Evolutionary conservation across 2,888 invertebrate genomes (phyloP), one percentile per base, ranked within the genome.

Genomic region (Ashinkailepas kermadecensis): DNA sequence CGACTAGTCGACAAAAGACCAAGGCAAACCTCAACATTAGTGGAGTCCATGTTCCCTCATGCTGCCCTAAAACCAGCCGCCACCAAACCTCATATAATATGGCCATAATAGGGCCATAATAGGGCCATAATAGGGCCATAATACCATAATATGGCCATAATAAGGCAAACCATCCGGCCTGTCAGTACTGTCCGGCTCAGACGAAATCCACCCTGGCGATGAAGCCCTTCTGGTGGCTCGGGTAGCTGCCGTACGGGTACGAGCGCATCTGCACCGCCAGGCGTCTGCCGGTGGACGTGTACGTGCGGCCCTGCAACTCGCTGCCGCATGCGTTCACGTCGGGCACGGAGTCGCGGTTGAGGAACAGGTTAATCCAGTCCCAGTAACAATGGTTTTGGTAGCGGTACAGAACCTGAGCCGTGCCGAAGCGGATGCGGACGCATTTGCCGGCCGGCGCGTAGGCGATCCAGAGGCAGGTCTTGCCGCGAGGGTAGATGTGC

Each of bases 181-280:
- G 39, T 39, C 39, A 4, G 39, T 4, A 4, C 39, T 39, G 39
- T 39, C 4, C 39, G 59, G 7, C 12, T 67, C 25, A 70, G 54
- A 59, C 57, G 23, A 82, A 82, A 21, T 74, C 54, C 21, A 82
- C 80, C 4, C n/a, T 59, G n/a, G 80, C 80, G 7, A 80, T 70
- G 80, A 80, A 82, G 58, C 82, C 82, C 8, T 56, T 54, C 59
- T 82, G 78, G 23, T 39, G 12, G n/a, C 21, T 18, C 21, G 80
- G 58, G 18, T 70, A 25, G 23, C 6, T n/a, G 0, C 67, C 15
- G 18, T 39, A 9, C 18, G 18, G n/a, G 18, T 62, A 58, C 13
- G 18, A 13, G 12, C 54, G n/a, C 62, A 78, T 39, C 78, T 78
- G 18, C 18, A 58, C 25, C 7, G 59, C 25, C 74, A 59, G 57